These are phyloP conservation scores for Sycophila texana DNA, from an alignment of 2,888 invertebrate species.

Conservation along the genomic window DNA sequence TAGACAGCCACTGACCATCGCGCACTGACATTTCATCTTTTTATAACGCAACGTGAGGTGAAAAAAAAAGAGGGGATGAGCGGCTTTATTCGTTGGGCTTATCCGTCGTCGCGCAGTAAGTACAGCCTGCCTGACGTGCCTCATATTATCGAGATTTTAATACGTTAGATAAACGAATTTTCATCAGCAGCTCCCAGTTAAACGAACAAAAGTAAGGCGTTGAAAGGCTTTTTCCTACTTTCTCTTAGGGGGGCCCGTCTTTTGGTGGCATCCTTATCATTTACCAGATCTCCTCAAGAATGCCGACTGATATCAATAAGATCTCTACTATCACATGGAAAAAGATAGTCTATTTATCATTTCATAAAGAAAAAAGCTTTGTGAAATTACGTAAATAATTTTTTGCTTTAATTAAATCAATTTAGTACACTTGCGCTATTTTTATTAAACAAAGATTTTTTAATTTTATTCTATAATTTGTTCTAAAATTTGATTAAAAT, in stretches of 20 bases:
- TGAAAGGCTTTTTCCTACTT: background rate
- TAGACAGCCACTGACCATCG: slow-evolving; percentile 36
- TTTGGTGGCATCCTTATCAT: slow-evolving; percentile 3
- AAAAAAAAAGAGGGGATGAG: slow-evolving; percentile 40
- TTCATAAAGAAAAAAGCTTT: no score
- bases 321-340: no score
- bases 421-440: no score
- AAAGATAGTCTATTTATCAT: no score
- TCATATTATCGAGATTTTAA: slow-evolving; percentile 5
- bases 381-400: no score
- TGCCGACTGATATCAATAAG: background rate
- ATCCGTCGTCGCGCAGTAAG: slow-evolving; percentile 3
- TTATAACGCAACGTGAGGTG: slow-evolving; percentile 37
- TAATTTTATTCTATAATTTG: no score
- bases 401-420: no score
- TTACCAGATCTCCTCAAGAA: slow-evolving; percentile 9
- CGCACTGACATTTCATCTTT: slow-evolving; percentile 43
- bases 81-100: slow-evolving; percentile 24
- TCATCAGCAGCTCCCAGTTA: background rate
- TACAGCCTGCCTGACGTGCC: background rate
- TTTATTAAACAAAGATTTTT: no score
- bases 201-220: background rate
- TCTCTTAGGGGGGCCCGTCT: background rate
- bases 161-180: background rate
- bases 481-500: no score